These are phyloP conservation scores for Thalassophryne amazonica DNA, from an alignment of 2,797 vertebrate genomes.

Conservation along the genomic window DNA sequence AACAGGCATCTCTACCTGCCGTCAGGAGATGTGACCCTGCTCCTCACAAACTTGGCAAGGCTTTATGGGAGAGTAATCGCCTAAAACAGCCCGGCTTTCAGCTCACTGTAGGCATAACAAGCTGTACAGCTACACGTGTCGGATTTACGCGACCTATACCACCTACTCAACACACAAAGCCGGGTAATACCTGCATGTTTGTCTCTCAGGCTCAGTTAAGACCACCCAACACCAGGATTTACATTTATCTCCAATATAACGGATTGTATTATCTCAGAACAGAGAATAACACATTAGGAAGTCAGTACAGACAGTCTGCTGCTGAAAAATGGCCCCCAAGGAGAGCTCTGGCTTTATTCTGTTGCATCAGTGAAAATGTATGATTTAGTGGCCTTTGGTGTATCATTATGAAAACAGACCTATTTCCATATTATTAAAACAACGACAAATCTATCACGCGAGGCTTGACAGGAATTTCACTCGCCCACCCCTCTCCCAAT, in stretches of 20 bases:
- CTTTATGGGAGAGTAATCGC: conserved; percentile 84
- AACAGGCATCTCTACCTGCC: conserved; percentile 81
- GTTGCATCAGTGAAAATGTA: conserved; percentile 42
- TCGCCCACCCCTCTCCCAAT: conserved; percentile 24
- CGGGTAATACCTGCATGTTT: conserved; percentile 19
- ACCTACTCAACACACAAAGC: conserved; percentile 13
- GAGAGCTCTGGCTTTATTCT: conserved; percentile 24
- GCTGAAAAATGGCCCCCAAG: conserved; percentile 46
- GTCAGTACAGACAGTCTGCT: conserved; percentile 31
- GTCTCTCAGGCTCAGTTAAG: conserved; percentile 20
- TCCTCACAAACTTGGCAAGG: conserved; percentile 72
- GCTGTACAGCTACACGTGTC: conserved; percentile 25
- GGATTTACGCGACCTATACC: conserved; percentile 24
- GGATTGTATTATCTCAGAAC: conserved; percentile 28
- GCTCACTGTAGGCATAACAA: conserved; percentile 35
- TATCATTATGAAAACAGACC: conserved; percentile 65
- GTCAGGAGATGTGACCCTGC: conserved; percentile 81
- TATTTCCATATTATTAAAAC: conserved; percentile 73
- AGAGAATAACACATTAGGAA: conserved; percentile 34
- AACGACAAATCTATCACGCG: conserved; percentile 67
- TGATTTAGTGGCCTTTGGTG: conserved; percentile 66
- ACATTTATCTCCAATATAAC: conserved; percentile 33
- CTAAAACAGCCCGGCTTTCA: conserved; percentile 49
- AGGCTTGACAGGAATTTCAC: conserved; percentile 29
- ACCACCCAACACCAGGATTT: conserved; percentile 36